A percentile compares a stretch with the other conserved stretches of the same genome.
Evolutionary conservation across 2,888 invertebrate species (phyloP).

Genomic region (Galeopsomyia nigrocyanea): DNA sequence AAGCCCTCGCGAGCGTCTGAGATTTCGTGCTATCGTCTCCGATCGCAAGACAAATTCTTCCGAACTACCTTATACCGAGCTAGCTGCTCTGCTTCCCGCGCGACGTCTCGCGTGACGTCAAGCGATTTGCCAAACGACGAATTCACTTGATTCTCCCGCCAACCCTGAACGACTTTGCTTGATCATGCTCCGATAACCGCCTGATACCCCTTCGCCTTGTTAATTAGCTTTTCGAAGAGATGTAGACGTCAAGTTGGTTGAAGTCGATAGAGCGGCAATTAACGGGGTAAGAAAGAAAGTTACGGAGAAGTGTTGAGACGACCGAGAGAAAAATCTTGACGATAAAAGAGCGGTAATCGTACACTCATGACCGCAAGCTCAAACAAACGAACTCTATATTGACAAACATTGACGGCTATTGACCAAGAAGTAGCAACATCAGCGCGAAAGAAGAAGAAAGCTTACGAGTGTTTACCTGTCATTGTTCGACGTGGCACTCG

Average conservation of each 20-base stretch:
- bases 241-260: too few species aligned
- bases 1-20: background rate
- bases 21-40: background rate
- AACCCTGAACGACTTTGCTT: background rate
- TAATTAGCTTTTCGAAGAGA: constrained; percentile 21
- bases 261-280: too few species aligned
- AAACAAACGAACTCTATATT: too few species aligned
- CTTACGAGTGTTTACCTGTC: constrained; percentile 31
- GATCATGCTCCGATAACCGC: constrained; percentile 9
- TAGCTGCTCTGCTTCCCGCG: background rate
- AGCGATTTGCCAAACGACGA: constrained; percentile 29
- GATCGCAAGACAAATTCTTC: constrained; percentile 27
- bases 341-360: background rate
- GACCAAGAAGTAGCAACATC: background rate
- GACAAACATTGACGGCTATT: background rate
- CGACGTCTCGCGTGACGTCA: constrained; percentile 35
- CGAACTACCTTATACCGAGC: background rate
- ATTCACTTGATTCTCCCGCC: constrained; percentile 9
- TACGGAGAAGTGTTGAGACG: constrained; percentile 11
- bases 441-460: background rate
- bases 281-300: background rate
- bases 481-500: constrained; percentile 18
- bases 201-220: constrained; percentile 6
- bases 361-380: too few species aligned
- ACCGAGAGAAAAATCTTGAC: constrained; percentile 25